A percentile compares a stretch with the other conserved stretches of the same genome.
Conservation (phyloP, 2,113 vertebrate species). For the Anseranas semipalmata region DNA sequence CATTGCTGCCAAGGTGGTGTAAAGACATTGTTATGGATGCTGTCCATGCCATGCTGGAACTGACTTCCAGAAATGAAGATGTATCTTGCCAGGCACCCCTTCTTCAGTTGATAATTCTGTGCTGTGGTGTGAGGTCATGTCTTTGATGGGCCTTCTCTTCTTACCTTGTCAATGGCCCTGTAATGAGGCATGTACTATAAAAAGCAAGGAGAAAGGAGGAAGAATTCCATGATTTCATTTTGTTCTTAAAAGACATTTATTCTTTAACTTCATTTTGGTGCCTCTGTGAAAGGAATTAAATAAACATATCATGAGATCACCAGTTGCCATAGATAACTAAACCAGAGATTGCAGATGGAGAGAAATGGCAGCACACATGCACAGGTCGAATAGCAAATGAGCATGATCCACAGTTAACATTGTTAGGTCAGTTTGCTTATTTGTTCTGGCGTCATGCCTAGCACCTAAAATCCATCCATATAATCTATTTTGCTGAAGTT, state of each 20-base stretch:
- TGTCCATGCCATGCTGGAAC: background rate
- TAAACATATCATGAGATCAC: background rate
- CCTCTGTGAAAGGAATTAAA: background rate
- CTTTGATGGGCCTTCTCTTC: background rate
- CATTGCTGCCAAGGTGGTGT: background rate
- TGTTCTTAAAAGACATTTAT: background rate
- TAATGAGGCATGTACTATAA: background rate
- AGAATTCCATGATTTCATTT: background rate
- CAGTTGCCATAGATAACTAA: background rate
- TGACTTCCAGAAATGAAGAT: background rate
- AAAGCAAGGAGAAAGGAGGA: background rate
- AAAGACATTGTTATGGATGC: background rate
- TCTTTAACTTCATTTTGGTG: background rate
- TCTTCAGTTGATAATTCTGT: background rate
- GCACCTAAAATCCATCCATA: background rate
- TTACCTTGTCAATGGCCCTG: background rate
- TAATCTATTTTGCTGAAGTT: background rate
- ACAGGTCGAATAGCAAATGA: background rate
- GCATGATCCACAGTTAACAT: background rate
- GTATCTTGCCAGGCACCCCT: fast-evolving
- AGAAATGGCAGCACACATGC: background rate
- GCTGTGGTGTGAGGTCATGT: background rate
- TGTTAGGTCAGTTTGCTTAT: background rate
- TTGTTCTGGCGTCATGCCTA: background rate
- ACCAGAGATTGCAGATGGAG: background rate